These are phyloP conservation scores for Rhagonycha lutea DNA, from an alignment of 2,888 invertebrate species.

Conservation along the genomic window DNA sequence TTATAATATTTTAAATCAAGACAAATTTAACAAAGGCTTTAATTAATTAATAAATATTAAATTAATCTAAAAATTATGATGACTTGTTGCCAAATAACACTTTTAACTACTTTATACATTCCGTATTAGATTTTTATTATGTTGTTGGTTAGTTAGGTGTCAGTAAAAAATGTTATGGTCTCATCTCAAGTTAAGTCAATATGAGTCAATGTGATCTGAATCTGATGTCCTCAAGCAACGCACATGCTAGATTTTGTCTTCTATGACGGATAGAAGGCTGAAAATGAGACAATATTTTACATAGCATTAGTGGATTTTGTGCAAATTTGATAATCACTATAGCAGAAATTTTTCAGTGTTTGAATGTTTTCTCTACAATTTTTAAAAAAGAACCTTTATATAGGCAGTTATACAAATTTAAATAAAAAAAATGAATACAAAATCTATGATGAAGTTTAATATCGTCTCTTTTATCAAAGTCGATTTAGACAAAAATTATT, in stretches of 20 bases:
- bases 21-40: constrained; percentile 53
- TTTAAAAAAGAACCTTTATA: not conserved
- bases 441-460: constrained; percentile 6
- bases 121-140: constrained; percentile 51
- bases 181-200: constrained; percentile 42
- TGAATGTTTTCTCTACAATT: not conserved
- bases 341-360: not conserved
- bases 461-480: constrained; percentile 4
- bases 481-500: constrained; percentile 20
- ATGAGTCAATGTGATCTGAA: constrained; percentile 33
- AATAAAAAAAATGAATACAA: not conserved
- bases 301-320: not conserved
- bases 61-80: constrained; percentile 30
- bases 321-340: not conserved
- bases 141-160: constrained; percentile 42
- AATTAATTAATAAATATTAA: constrained; percentile 34
- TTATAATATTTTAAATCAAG: constrained; percentile 42
- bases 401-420: no score
- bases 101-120: constrained; percentile 56
- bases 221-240: constrained; percentile 22
- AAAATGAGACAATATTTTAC: constrained; percentile 1
- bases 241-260: constrained; percentile 11
- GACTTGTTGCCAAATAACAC: constrained; percentile 58
- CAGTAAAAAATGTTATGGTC: constrained; percentile 37
- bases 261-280: not conserved